Evolutionary conservation across 2,888 invertebrate genomes (phyloP).

Genomic region (Schizaphis graminum): DNA sequence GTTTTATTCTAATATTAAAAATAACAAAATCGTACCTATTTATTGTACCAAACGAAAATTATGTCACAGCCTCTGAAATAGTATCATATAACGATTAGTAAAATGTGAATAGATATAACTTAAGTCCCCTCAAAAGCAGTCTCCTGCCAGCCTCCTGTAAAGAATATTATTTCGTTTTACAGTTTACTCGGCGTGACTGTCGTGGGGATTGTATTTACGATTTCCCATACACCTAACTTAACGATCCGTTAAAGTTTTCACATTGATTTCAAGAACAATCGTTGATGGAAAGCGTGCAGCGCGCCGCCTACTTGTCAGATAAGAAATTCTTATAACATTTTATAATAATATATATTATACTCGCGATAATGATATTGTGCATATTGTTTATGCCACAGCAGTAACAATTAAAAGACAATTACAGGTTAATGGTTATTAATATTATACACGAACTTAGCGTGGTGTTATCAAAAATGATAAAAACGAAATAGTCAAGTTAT

Average conservation of each 20-base stretch:
- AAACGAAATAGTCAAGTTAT: not conserved
- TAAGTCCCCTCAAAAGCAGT: not conserved
- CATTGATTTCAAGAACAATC: not conserved
- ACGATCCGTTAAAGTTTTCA: constrained; percentile 1
- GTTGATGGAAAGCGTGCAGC: not conserved
- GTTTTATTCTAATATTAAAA: not conserved
- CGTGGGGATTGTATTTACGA: not conserved
- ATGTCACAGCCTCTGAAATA: not conserved
- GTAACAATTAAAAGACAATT: not conserved
- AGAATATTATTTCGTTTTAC: not conserved
- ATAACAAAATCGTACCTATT: not conserved
- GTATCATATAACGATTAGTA: not conserved
- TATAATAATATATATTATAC: not conserved
- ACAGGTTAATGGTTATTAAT: not conserved
- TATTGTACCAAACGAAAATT: not conserved
- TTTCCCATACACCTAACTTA: not conserved
- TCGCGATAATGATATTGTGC: not conserved
- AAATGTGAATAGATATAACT: not conserved
- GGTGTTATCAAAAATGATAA: constrained; percentile 3
- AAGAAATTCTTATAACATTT: not conserved
- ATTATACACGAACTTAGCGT: not conserved
- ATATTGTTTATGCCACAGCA: not conserved
- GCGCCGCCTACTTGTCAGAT: not conserved
- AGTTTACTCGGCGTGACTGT: not conserved
- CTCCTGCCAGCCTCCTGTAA: not conserved